phyloP scores from a whole-genome alignment of 2,113 vertebrate species.

The Carassius auratus region DNA sequence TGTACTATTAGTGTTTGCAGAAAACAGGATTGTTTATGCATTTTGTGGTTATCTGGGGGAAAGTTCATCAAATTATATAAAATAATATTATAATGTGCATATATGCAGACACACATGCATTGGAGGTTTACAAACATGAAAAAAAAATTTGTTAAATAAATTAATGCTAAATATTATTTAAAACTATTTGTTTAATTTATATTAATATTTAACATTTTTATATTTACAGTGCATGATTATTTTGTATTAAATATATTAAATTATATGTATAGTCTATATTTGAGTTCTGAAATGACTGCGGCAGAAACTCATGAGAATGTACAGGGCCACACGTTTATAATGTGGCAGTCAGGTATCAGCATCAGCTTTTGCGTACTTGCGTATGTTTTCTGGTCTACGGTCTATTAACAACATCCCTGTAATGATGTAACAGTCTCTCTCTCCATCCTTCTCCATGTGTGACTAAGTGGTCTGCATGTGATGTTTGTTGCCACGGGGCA shows the following conservation, averaged over 20 bases:
- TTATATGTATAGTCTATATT: neutral
- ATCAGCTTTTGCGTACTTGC: neutral
- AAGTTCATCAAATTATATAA: neutral
- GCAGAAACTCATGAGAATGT: neutral
- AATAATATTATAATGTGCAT: neutral
- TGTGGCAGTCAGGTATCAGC: neutral
- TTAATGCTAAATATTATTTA: neutral
- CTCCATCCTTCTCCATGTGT: neutral
- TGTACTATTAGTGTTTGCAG: neutral
- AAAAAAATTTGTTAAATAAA: neutral
- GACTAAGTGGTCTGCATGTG: conserved; percentile 13
- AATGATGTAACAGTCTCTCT: neutral
- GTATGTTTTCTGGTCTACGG: neutral
- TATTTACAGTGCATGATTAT: neutral
- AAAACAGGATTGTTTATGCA: neutral
- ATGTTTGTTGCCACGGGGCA: conserved; percentile 25
- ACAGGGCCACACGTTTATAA: neutral
- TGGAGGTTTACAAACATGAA: neutral
- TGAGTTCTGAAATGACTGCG: neutral
- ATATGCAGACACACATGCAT: neutral
- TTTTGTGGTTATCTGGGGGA: neutral
- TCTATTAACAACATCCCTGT: neutral
- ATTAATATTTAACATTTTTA: neutral
- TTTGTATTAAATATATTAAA: no score
- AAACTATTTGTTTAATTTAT: neutral